Evolutionary conservation across 1,140 invertebrate genomes (phyloP).

Genomic region (Plectrocnemia conspersa): DNA sequence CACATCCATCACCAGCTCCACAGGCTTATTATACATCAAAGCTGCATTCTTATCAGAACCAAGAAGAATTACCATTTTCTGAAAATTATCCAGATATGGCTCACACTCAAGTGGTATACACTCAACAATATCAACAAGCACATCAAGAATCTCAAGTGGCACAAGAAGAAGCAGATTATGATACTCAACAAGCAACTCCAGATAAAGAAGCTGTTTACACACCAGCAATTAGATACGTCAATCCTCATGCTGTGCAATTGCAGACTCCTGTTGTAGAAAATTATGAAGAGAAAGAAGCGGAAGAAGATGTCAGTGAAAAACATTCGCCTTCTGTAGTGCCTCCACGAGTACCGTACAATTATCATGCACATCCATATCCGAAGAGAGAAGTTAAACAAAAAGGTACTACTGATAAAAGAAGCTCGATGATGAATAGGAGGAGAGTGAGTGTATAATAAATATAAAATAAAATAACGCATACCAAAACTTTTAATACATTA

Average conservation of each 20-base stretch:
- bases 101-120: conserved; percentile 38
- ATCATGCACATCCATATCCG: conserved; percentile 30
- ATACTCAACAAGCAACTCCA: neutral
- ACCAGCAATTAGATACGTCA: no score
- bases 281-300: conserved; percentile 11
- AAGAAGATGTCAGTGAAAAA: conserved; percentile 15
- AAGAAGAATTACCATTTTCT: conserved; percentile 32
- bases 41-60: conserved; percentile 22
- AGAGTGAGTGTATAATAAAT: no score
- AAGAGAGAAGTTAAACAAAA: conserved; percentile 31
- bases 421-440: conserved; percentile 21
- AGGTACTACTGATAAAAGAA: no score
- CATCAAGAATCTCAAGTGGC: neutral
- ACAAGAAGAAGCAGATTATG: neutral
- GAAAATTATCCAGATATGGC: conserved; percentile 39
- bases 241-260: neutral
- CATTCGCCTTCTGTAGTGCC: conserved; percentile 12
- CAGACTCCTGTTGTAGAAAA: neutral
- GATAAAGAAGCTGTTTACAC: neutral
- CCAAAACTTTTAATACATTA: no score
- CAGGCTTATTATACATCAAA: conserved; percentile 9
- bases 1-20: conserved; percentile 12
- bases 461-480: no score
- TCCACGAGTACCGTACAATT: conserved; percentile 20
- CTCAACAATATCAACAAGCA: conserved; percentile 19